These are phyloP conservation scores for Emberiza fucata DNA, from an alignment of 2,113 vertebrate genomes.

Conservation along the genomic window DNA sequence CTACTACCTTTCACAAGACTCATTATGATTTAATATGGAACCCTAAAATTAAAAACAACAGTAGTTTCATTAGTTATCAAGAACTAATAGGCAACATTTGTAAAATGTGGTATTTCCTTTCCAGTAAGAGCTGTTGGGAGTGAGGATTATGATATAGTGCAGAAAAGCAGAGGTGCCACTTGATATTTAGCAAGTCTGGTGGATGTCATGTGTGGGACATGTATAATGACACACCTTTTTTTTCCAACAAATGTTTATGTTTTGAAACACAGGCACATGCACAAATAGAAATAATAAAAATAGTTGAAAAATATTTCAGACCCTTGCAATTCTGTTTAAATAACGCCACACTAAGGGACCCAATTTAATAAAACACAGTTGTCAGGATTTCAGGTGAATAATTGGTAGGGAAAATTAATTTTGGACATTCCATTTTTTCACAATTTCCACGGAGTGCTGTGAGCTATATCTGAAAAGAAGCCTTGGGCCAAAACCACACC, in stretches of 20 bases:
- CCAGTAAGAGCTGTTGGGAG: background rate
- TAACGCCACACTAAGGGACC: background rate
- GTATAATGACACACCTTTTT: background rate
- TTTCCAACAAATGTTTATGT: background rate
- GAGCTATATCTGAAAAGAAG: background rate
- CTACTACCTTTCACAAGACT: background rate
- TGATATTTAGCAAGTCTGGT: background rate
- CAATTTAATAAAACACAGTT: background rate
- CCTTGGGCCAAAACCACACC: background rate
- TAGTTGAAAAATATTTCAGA: background rate
- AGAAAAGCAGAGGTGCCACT: background rate
- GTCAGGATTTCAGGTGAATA: background rate
- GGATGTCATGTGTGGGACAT: background rate
- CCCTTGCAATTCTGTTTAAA: background rate
- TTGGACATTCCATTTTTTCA: background rate
- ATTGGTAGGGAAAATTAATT: background rate
- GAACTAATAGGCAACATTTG: background rate
- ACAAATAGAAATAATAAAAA: background rate
- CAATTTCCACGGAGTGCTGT: background rate
- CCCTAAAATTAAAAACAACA: background rate
- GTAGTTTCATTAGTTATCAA: background rate
- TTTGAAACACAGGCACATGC: background rate
- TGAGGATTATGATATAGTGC: background rate
- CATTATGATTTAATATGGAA: background rate
- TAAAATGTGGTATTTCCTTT: background rate